A percentile compares a stretch with the other conserved stretches of the same genome.
These are phyloP conservation scores for Blastomussa wellsi DNA, from an alignment of 92 coral and sea anemone species.

Conservation along the genomic window DNA sequence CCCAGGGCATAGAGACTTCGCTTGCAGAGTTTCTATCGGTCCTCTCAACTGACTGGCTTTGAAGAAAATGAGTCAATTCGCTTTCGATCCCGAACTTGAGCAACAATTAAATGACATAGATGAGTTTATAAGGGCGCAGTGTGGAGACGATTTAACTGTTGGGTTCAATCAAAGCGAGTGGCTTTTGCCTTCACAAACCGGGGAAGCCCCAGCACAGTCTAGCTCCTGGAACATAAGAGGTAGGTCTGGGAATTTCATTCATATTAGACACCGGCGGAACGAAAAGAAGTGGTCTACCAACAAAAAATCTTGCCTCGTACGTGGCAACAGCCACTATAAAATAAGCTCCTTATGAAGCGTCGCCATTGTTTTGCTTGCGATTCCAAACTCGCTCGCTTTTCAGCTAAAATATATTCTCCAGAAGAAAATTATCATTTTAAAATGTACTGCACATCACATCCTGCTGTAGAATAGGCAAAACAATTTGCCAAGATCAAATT, in stretches of 20 bases:
- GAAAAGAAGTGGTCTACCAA: background rate
- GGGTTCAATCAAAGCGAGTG: slow-evolving; percentile 46
- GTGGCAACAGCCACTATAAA: slow-evolving; percentile 7
- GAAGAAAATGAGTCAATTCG: slow-evolving; percentile 44
- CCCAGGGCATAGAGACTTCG: slow-evolving; percentile 8
- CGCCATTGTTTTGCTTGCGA: background rate
- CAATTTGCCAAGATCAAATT: background rate
- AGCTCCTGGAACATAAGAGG: slow-evolving; percentile 40
- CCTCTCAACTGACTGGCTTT: background rate
- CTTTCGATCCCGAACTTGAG: slow-evolving; percentile 49
- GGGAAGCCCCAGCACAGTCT: slow-evolving; percentile 44
- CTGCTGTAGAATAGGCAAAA: background rate
- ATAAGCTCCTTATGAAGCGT: background rate
- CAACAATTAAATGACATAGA: slow-evolving; percentile 49
- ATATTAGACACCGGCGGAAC: slow-evolving; percentile 22
- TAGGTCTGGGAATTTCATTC: slow-evolving; percentile 20
- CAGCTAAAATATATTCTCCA: background rate
- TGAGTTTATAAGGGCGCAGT: slow-evolving; percentile 43
- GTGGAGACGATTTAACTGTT: slow-evolving; percentile 23
- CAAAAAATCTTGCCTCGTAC: background rate
- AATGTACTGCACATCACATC: background rate
- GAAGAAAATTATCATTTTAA: background rate
- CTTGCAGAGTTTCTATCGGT: slow-evolving; percentile 24
- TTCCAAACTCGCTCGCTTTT: slow-evolving; percentile 2
- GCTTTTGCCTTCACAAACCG: slow-evolving; percentile 45